phyloP scores from a whole-genome alignment of 2,888 invertebrate genomes.

The Dryadula phaetusa region DNA sequence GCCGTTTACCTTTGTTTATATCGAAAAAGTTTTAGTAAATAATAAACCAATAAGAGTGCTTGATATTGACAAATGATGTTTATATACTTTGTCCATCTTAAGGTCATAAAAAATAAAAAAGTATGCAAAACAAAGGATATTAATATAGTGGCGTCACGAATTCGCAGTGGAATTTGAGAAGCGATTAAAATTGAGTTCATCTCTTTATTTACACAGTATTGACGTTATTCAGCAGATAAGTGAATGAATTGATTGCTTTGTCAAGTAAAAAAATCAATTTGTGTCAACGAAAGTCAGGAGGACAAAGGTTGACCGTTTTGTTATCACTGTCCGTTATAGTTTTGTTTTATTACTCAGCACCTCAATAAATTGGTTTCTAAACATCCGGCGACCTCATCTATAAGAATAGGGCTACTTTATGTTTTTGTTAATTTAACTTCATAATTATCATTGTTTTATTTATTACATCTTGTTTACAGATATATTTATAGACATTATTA shows the following conservation, averaged over 20 bases:
- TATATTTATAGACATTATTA: too few species aligned
- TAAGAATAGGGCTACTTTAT: slow-evolving; percentile 11
- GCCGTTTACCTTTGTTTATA: not conserved
- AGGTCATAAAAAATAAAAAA: not conserved
- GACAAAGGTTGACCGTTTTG: slow-evolving; percentile 58
- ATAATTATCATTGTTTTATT: not conserved
- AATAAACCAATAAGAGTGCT: too few species aligned
- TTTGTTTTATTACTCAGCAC: slow-evolving; percentile 49
- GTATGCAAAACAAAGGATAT: slow-evolving; percentile 31
- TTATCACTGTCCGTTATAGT: slow-evolving; percentile 56
- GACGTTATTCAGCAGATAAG: slow-evolving; percentile 73
- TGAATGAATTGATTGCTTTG: slow-evolving; percentile 62
- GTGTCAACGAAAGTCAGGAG: slow-evolving; percentile 67
- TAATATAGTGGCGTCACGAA: slow-evolving; percentile 33
- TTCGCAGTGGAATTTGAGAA: slow-evolving; percentile 43
- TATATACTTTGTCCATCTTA: too few species aligned
- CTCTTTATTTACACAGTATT: slow-evolving; percentile 49
- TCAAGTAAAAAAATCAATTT: slow-evolving; percentile 76
- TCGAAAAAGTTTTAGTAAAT: not conserved
- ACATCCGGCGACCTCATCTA: slow-evolving; percentile 45
- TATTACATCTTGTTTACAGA: slow-evolving; percentile 1
- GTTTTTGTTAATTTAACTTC: not conserved
- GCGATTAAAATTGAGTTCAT: slow-evolving; percentile 46
- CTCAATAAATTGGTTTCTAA: slow-evolving; percentile 46
- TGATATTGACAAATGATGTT: too few species aligned